phyloP scores from a whole-genome alignment of 2,797 vertebrate genomes.

The Lithobates pipiens region DNA sequence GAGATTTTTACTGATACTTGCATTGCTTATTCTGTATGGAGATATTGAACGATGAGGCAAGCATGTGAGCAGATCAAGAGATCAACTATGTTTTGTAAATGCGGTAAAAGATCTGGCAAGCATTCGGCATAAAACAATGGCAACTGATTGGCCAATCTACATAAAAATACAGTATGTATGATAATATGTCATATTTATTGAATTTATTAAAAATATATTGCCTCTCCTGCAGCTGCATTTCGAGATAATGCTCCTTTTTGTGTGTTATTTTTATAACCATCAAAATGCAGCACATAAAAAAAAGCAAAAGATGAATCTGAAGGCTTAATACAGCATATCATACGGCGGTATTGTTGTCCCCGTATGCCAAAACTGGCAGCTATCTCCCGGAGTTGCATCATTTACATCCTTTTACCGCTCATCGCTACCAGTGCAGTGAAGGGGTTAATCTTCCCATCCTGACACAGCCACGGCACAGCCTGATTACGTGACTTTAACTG shows the following conservation, averaged over 20 bases:
- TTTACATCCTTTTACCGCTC: neutral
- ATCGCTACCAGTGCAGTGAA: conserved; percentile 29
- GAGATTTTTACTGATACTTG: neutral
- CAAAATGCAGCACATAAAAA: neutral
- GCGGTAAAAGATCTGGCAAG: neutral
- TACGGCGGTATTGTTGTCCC: neutral
- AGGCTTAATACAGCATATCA: neutral
- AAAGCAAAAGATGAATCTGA: neutral
- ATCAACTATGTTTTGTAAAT: neutral
- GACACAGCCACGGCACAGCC: conserved; percentile 55
- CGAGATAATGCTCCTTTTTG: neutral
- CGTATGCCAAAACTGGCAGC: neutral
- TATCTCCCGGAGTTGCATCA: neutral
- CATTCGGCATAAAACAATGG: neutral
- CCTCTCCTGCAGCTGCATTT: neutral
- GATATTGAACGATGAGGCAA: neutral
- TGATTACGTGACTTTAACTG: conserved; percentile 71
- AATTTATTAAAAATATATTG: neutral
- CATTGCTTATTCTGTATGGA: neutral
- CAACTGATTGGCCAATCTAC: neutral
- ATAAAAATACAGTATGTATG: neutral
- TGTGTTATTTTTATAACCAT: neutral
- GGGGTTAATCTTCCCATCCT: conserved; percentile 55
- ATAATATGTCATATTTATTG: neutral
- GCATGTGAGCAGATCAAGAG: neutral